Conservation (phyloP, 2,113 vertebrate genomes). For the Neotragus moschatus region DNA sequence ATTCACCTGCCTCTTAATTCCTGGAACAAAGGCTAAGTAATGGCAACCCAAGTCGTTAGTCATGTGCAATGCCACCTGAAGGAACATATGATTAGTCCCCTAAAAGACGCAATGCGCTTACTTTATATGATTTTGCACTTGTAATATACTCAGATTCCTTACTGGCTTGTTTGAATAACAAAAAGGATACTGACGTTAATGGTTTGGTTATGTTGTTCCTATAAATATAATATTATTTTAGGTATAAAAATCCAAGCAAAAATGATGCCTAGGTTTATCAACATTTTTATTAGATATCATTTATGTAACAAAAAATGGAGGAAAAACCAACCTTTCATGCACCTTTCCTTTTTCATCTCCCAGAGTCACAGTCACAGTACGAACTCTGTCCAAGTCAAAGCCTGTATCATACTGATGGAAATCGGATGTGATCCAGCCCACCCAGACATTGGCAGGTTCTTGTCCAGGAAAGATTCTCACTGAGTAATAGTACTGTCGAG, state of each 20-base stretch:
- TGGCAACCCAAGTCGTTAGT: background rate
- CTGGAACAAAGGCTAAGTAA: background rate
- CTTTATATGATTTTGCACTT: background rate
- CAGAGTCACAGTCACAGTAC: conserved; percentile 93
- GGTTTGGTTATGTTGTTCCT: background rate
- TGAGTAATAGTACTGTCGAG: conserved; percentile 92
- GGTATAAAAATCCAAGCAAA: background rate
- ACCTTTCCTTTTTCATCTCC: conserved; percentile 98
- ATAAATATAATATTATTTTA: background rate
- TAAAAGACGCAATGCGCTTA: background rate
- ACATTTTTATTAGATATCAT: background rate
- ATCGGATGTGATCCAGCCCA: conserved; percentile 97
- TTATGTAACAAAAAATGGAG: background rate
- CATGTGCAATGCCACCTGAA: background rate
- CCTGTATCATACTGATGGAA: conserved; percentile 93
- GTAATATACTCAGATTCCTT: background rate
- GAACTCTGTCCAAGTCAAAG: conserved; percentile 93
- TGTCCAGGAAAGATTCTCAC: conserved; percentile 96
- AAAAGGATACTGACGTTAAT: background rate
- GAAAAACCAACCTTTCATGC: conserved; percentile 91
- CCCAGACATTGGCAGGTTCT: conserved; percentile 95
- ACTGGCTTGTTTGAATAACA: background rate
- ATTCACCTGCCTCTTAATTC: background rate
- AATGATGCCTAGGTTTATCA: background rate
- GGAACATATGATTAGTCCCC: background rate